Percentiles rank a stretch among this genome's conserved stretches.
phyloP scores from a whole-genome alignment of 2,797 vertebrate genomes.

The Liasis olivaceus region DNA sequence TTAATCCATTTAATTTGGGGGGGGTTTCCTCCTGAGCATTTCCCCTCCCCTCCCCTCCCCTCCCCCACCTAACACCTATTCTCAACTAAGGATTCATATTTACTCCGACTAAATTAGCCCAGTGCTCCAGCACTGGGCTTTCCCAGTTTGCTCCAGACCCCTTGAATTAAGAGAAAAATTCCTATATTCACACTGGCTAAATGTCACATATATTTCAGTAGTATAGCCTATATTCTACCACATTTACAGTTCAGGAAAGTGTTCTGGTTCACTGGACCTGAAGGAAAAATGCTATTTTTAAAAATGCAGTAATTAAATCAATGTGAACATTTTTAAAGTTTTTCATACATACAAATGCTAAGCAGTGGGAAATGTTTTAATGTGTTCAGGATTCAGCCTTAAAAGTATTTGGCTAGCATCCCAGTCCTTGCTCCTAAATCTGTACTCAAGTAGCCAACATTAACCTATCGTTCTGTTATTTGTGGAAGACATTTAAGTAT shows the following conservation, averaged over 20 bases:
- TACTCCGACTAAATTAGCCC: not conserved
- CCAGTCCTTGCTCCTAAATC: constrained; percentile 41
- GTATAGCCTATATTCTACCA: not conserved
- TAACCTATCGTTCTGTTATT: constrained; percentile 33
- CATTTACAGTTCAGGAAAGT: not conserved
- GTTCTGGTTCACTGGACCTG: not conserved
- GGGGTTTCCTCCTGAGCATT: not conserved
- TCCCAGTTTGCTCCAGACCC: not conserved
- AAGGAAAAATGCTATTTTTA: not conserved
- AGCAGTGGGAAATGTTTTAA: constrained; percentile 55
- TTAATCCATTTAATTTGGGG: not conserved
- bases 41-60: no score
- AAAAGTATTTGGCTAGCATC: constrained; percentile 57
- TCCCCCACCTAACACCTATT: not conserved
- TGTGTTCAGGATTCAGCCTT: constrained; percentile 52
- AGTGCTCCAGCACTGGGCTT: not conserved
- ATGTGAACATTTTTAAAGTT: constrained; percentile 40
- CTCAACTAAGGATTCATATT: not conserved
- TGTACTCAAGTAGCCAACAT: constrained; percentile 43
- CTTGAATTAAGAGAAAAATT: not conserved
- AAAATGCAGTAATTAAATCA: constrained; percentile 45
- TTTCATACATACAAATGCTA: constrained; percentile 41
- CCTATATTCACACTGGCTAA: not conserved
- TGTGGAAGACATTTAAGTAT: constrained; percentile 37
- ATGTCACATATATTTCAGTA: not conserved